These are phyloP conservation scores for Sminthurides aquaticus DNA, from an alignment of 2,888 invertebrate genomes.

Conservation along the genomic window DNA sequence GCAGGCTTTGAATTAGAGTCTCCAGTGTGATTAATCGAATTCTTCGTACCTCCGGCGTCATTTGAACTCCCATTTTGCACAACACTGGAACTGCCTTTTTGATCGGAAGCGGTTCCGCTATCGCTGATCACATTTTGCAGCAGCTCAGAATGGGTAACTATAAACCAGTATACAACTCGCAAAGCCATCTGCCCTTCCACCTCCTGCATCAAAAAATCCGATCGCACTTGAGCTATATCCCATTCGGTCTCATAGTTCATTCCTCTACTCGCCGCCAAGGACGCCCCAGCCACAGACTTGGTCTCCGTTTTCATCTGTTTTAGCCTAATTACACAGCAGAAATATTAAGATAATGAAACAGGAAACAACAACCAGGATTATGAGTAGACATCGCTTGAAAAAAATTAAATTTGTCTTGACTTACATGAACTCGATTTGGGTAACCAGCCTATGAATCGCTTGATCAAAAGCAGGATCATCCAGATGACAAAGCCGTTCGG, in stretches of 20 bases:
- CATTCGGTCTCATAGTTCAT: conserved; percentile 28
- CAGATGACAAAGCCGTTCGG: conserved; percentile 43
- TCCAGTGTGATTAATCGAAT: background rate
- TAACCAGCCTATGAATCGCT: conserved; percentile 40
- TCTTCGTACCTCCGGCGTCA: background rate
- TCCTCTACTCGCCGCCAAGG: background rate
- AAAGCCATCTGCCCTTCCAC: conserved; percentile 40
- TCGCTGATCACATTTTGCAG: conserved; percentile 34
- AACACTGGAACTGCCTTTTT: conserved; percentile 1
- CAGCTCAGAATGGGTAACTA: conserved; percentile 37
- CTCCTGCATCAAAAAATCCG: conserved; percentile 40
- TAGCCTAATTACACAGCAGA: conserved; percentile 11
- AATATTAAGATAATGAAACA: background rate
- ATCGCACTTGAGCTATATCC: conserved; percentile 37
- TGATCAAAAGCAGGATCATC: conserved; percentile 43
- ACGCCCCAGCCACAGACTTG: conserved; percentile 7
- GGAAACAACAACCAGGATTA: too few species aligned
- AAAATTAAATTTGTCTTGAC: too few species aligned
- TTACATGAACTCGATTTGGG: conserved; percentile 43
- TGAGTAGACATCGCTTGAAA: too few species aligned
- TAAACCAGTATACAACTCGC: conserved; percentile 39
- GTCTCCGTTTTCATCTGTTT: conserved; percentile 21
- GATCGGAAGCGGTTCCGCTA: conserved; percentile 22
- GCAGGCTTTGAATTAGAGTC: background rate
- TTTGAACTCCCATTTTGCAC: conserved; percentile 9